Evolutionary conservation across 1,140 invertebrate species (phyloP).

Genomic region (Holotrichia oblita): DNA sequence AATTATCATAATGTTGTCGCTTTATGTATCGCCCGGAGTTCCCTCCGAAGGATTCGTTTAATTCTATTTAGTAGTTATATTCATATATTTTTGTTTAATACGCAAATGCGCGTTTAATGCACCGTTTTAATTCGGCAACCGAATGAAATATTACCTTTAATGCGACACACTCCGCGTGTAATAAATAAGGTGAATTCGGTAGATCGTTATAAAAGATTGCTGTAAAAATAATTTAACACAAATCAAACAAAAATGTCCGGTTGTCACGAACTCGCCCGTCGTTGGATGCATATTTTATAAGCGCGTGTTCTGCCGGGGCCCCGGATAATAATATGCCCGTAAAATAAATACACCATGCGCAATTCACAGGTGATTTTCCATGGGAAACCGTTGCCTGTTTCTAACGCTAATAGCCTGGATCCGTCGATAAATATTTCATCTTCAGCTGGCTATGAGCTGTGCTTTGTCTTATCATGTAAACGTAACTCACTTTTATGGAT

Average conservation of each 20-base stretch:
- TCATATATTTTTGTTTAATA: too few species aligned
- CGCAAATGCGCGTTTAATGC: too few species aligned
- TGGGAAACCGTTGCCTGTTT: conserved; percentile 39
- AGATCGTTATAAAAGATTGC: conserved; percentile 40
- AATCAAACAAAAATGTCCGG: conserved; percentile 43
- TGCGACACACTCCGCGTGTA: neutral
- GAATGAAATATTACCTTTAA: neutral
- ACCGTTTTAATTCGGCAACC: neutral
- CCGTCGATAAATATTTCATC: conserved; percentile 38
- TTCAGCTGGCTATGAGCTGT: neutral
- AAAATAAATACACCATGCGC: conserved; percentile 46
- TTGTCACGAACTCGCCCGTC: conserved; percentile 42
- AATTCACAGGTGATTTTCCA: conserved; percentile 46
- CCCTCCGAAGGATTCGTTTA: too few species aligned
- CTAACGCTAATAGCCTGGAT: conserved; percentile 32
- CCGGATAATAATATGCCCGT: conserved; percentile 43
- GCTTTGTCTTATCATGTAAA: too few species aligned
- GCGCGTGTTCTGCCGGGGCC: conserved; percentile 37
- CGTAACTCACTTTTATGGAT: too few species aligned
- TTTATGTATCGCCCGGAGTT: too few species aligned
- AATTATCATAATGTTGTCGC: too few species aligned
- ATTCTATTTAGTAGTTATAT: too few species aligned
- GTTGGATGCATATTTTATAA: conserved; percentile 45
- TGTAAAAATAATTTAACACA: conserved; percentile 45
- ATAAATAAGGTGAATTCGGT: conserved; percentile 30